Evolutionary conservation across 2,113 vertebrate genomes (phyloP), one percentile per base, ranked within the genome.

Genomic region (Nesoenas mayeri): DNA sequence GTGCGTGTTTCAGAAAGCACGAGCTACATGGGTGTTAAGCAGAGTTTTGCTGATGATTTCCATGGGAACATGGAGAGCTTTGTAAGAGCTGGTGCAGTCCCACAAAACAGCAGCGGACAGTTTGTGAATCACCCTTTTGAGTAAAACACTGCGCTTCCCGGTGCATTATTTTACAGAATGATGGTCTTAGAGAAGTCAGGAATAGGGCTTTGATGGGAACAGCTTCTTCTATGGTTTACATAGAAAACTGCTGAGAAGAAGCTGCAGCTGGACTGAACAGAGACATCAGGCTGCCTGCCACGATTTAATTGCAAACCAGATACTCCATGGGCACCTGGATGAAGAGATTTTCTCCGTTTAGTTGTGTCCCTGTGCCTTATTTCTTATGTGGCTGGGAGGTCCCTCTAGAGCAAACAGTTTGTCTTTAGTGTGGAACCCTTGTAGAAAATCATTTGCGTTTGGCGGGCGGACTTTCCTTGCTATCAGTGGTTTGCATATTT

Each of bases 1-100:
- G 20, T 47, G 38, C 56, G 42, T 29, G 9, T 50, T 51, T 29
- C 64, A 25, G 31, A 61, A 88, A 67, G 69, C 47, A 32, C 11
- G 4, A 14, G 31, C n/a, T 54, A 5, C 12, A 0, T 3, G 7
- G 47, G 19, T 3, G 6, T 53, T 51, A 54, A 64, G 29, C 17
- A 7, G 19, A 15, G 12, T 48, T 87, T 81, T 73, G 38, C 34
- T 54, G 64, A 38, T 70, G 31, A 3, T 65, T 74, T 73, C 75
- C 19, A 10, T 5, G 32, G 38, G 56, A 85, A 48, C 57, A 17
- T 5, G 10, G 53, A 48, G 38, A n/a, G 56, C 20, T 75, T 62
- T 42, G 19, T 19, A 38, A 36, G 22, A 80, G 61, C 18, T 10
- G 32, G 13, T 4, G 24, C 22, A 31, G 50, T 57, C 36, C 50